A percentile compares a stretch with the other conserved stretches of the same genome.
Evolutionary conservation across 2,888 invertebrate genomes (phyloP).

Genomic region (Aproaerema taeniolella): DNA sequence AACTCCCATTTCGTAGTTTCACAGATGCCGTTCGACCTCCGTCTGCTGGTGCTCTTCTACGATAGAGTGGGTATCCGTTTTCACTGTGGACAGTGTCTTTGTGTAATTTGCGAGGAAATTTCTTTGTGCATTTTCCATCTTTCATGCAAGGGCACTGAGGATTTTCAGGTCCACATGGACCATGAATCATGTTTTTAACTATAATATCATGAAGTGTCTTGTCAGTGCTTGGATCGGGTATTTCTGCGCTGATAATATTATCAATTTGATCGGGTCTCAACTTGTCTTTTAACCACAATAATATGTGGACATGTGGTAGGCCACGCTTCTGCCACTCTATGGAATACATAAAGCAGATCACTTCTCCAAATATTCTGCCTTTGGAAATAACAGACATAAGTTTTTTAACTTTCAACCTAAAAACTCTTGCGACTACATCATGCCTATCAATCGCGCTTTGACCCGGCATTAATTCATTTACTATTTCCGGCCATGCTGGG

Average conservation of each 20-base stretch:
- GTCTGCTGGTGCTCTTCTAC: slow-evolving; percentile 9
- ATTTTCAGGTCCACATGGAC: slow-evolving; percentile 20
- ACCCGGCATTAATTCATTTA: slow-evolving; percentile 26
- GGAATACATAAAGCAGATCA: slow-evolving; percentile 21
- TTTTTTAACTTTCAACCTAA: slow-evolving; percentile 30
- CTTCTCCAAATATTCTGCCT: slow-evolving; percentile 20
- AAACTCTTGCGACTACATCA: slow-evolving; percentile 39
- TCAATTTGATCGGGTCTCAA: slow-evolving; percentile 11
- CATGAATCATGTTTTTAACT: slow-evolving; percentile 20
- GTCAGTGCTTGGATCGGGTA: slow-evolving; percentile 17
- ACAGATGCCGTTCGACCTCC: slow-evolving; percentile 8
- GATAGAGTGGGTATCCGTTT: slow-evolving; percentile 12
- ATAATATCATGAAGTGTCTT: slow-evolving; percentile 17
- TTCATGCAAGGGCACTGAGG: slow-evolving; percentile 17
- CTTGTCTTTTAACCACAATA: slow-evolving; percentile 11
- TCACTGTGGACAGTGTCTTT: slow-evolving; percentile 1
- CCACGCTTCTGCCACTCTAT: slow-evolving; percentile 38
- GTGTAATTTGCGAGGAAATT: slow-evolving; percentile 26
- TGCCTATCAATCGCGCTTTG: slow-evolving; percentile 23
- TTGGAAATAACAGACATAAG: slow-evolving; percentile 21
- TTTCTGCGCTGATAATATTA: slow-evolving; percentile 18
- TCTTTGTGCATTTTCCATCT: slow-evolving; percentile 28
- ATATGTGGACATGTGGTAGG: slow-evolving; percentile 27
- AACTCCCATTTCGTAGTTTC: slow-evolving; percentile 11
- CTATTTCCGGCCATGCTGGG: slow-evolving; percentile 47